Base-by-base conservation (phyloP, 2,888 invertebrate species). In the Cyaniris semiargus region DNA sequence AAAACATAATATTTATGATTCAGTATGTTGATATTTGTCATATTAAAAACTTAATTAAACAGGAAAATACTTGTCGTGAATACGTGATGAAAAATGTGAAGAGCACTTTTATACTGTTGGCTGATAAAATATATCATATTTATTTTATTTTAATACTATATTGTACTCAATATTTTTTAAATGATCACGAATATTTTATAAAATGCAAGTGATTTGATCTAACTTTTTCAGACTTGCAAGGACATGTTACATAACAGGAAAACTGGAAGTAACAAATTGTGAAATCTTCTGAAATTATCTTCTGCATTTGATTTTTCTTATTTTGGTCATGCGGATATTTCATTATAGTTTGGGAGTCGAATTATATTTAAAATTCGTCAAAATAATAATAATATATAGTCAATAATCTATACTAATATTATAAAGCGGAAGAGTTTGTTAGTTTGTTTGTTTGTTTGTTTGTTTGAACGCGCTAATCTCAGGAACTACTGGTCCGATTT, bases 61-160 rank as follows among this genome's bases (percentile, higher is more conserved):
- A 66, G 23, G 27, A 66, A 27, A 27, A 66, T 66, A 27, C 27
- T 66, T 66, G 66, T 66, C 27, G 66, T 66, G 27, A 66, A 66
- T 66, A 15, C 66, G 15, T 15, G 5, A 66, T 66, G 13, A 66
- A 27, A 66, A 21, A 8, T 8, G 13, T 66, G 66, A 27, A 66
- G 66, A 66, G 27, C 66, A 66, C 27, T 66, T 66, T 66, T 5
- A 27, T 15, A 15, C 13, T 15, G 1, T 3, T 0, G 15, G 66
- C 27, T 27, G 23, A 66, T 66, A 66, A 66, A 66, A 66, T 66
- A 66, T 58, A 27, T 15, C 48, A 48, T 48, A 48, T 60, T 27
- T 23, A 23, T 66, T 66, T 66, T 27, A 27, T 66, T 60, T n/a
- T 21, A 60, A 60, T 8, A 60, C 5, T 21, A 8, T 3, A n/a